Base-by-base conservation (phyloP, 2,797 vertebrate genomes). In the Tolypeutes matacus region DNA sequence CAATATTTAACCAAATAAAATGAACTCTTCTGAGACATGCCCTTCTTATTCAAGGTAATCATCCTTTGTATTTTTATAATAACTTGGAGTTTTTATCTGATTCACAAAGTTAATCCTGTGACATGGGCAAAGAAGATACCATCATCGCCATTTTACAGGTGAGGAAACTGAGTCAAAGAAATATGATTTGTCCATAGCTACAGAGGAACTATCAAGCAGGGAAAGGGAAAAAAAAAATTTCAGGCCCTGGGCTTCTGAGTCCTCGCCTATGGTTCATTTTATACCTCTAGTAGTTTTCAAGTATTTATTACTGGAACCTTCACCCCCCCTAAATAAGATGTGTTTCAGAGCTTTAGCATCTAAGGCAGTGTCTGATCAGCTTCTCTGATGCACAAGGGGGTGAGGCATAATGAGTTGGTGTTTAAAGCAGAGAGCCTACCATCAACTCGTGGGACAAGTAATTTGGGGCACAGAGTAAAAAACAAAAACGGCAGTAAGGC, bases 61-160 rank as follows among this genome's bases (percentile, higher is more conserved):
- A 83, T 42, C 91, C n/a, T 86, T 39, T 90, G 60, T 72, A 34
- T 72, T 92, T 89, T 88, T 77, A 82, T 69, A 56, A 70, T 93
- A 69, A 67, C 69, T 60, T 86, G 78, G 56, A 78, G 53, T 60
- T 90, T 56, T 49, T 53, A 65, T 90, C 60, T 81, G 51, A 69
- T 39, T 34, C 5, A 29, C 12, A 46, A 46, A 80, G 62, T 85
- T 51, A 62, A 51, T 77, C n/a, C 65, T 51, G 21, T 58, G 80
- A 49, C 1, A 4, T 8, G 62, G 75, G 60, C 51, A 27, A 72
- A 60, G 46, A 87, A 23, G 11, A 14, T 25, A 42, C 17, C 1
- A 12, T 49, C 36, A 75, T 17, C 20, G 76, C 39, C 34, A 7
- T 60, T 82, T 92, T 31, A 62, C 7, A 27, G 12, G 18, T 4